Base-by-base conservation (phyloP, 2,888 invertebrate genomes). In the Orthosia gracilis region DNA sequence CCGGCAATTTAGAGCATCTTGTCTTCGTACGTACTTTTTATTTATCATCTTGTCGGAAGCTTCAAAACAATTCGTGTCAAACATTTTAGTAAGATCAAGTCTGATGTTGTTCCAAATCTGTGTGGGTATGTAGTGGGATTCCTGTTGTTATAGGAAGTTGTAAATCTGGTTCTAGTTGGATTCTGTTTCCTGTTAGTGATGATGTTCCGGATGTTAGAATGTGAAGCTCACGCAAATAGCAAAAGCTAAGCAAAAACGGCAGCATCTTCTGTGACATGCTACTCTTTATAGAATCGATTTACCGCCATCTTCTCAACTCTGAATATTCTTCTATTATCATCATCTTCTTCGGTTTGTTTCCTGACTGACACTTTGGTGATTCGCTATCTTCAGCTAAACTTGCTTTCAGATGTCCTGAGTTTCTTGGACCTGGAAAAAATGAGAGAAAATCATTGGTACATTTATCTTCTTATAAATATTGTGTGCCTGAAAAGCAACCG, bases 11-110 rank as follows among this genome's bases (percentile, higher is more conserved):
- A 40, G 40, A 40, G 40, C 40, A 40, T 40, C 40, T 40, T 40
- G 40, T 40, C 40, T 7, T 40, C 40, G 40, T 40, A 40, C 40
- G 40, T 40, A 9, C 82, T 85, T 82, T 86, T 90, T 89, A 91
- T 92, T 92, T 92, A 90, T 91, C 91, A 91, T 84, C 80, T 85
- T 77, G 64, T 83, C 49, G 47, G 9, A 9, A 63, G 49, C 57
- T 72, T 54, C 54, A 64, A 68, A 69, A 79, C 69, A 82, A 76
- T 76, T 47, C 49, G 45, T 64, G 70, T 78, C 57, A 66, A 23
- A 73, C n/a, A 11, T 61, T 54, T 50, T 64, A 57, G 69, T 61
- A 49, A 55, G 26, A 66, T 26, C 23, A 50, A 47, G 40, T 23
- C 26, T 18, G 31, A 67, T 57, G 55, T 73, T 52, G 18, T 12